phyloP scores from a whole-genome alignment of 1,140 invertebrate species.

The Drosophila jambulina region DNA sequence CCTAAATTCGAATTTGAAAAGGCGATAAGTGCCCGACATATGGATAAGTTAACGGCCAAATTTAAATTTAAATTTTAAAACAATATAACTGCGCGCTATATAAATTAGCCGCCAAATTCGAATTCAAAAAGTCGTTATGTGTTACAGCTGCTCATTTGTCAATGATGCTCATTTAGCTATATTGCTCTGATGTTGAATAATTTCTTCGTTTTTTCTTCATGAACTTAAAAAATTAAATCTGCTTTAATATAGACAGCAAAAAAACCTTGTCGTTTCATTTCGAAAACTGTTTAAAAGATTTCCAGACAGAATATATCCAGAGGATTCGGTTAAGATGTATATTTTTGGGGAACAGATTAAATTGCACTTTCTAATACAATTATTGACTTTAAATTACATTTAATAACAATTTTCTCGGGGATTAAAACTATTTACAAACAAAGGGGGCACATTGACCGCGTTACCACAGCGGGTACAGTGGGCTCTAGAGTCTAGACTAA shows the following conservation, averaged over 20 bases:
- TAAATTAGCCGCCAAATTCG: no score
- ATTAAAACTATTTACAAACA: constrained; percentile 81
- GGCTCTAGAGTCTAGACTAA: constrained; percentile 55
- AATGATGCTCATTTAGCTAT: no score
- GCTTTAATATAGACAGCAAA: not conserved
- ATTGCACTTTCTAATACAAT: constrained; percentile 83
- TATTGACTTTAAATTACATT: constrained; percentile 82
- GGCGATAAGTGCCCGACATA: no score
- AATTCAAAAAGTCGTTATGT: no score
- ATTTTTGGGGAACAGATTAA: constrained; percentile 42
- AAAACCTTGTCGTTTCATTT: not conserved
- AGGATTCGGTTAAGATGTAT: constrained; percentile 45
- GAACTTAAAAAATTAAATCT: no score
- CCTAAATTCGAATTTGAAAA: no score
- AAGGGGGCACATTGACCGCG: constrained; percentile 58
- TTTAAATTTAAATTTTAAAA: no score
- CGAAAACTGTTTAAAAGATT: not conserved
- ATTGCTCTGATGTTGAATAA: no score
- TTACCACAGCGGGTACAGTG: constrained; percentile 37
- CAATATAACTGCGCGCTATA: no score
- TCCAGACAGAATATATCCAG: not conserved
- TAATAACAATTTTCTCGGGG: constrained; percentile 75
- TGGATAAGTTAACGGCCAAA: no score
- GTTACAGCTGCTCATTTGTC: no score
- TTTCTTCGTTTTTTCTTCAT: no score